Evolutionary conservation across 2,888 invertebrate species (phyloP).

Genomic region (Thyatira batis): DNA sequence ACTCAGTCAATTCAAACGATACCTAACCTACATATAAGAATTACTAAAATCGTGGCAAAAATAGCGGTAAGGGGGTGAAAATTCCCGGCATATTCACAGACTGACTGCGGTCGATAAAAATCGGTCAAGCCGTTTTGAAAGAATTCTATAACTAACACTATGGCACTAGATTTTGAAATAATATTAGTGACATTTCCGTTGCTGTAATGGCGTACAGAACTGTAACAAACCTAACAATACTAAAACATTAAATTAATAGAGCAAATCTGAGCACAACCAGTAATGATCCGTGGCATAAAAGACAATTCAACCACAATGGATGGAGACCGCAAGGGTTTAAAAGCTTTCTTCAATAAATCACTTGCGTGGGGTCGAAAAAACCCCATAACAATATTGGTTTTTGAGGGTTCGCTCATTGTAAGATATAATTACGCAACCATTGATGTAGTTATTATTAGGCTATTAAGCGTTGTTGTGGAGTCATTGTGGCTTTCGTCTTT

Average conservation of each 20-base stretch:
- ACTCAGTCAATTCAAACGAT: no score
- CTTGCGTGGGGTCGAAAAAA: slow-evolving; percentile 35
- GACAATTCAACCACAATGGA: slow-evolving; percentile 48
- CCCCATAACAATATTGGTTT: slow-evolving; percentile 18
- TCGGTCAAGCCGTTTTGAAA: no score
- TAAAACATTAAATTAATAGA: slow-evolving; percentile 57
- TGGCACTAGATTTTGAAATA: no score
- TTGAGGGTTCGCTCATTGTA: slow-evolving; percentile 17
- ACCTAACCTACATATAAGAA: no score
- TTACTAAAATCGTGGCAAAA: no score
- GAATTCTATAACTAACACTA: no score
- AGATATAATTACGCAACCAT: slow-evolving; percentile 69
- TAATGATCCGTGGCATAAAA: slow-evolving; percentile 58
- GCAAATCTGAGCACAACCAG: slow-evolving; percentile 46
- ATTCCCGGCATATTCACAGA: no score
- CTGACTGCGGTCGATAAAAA: no score
- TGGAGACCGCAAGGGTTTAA: slow-evolving; percentile 74
- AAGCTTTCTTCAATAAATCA: slow-evolving; percentile 80
- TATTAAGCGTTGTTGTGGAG: slow-evolving; percentile 54
- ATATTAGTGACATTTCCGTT: no score
- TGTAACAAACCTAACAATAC: slow-evolving; percentile 12
- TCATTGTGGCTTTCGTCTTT: slow-evolving; percentile 36
- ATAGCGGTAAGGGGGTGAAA: no score
- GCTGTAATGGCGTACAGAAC: no score
- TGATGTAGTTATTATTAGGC: slow-evolving; percentile 60